phyloP scores from a whole-genome alignment of 30 jellyfish, hydroid and myxozoan species.

The Clytia hemisphaerica region DNA sequence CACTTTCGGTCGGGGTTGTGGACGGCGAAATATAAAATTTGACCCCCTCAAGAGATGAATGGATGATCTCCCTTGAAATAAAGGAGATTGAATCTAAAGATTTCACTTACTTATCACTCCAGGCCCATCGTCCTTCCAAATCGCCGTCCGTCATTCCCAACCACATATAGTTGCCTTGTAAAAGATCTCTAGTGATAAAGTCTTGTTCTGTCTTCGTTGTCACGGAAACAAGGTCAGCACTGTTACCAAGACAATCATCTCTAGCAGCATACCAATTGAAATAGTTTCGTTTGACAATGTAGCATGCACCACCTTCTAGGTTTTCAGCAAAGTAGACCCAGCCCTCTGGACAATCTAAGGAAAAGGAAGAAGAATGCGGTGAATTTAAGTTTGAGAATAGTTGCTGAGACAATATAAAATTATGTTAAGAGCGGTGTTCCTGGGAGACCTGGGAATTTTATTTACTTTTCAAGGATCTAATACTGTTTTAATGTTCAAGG shows the following conservation, averaged over 20 bases:
- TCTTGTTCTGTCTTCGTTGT: constrained; percentile 82
- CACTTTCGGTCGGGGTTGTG: too few species aligned
- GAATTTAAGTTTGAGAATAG: not conserved
- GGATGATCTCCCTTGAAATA: too few species aligned
- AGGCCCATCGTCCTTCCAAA: constrained; percentile 90
- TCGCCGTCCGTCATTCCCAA: constrained; percentile 93
- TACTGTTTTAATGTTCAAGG: too few species aligned
- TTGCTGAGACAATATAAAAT: too few species aligned
- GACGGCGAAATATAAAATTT: too few species aligned
- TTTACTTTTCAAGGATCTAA: too few species aligned
- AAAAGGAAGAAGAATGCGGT: too few species aligned
- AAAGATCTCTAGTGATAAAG: constrained; percentile 63
- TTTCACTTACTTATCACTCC: constrained; percentile 89
- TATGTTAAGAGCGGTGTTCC: too few species aligned
- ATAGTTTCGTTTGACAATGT: constrained; percentile 55
- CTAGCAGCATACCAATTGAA: constrained; percentile 95
- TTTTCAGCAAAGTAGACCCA: constrained; percentile 64
- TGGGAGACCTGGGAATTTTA: too few species aligned
- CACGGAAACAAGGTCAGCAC: constrained; percentile 77
- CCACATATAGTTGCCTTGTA: constrained; percentile 77
- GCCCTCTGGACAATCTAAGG: constrained; percentile 60
- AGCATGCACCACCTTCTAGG: constrained; percentile 78
- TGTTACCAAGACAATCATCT: constrained; percentile 71
- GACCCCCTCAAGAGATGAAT: too few species aligned
- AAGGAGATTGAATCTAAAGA: not conserved